A percentile compares a stretch with the other conserved stretches of the same genome.
Evolutionary conservation across 1,140 invertebrate species (phyloP).

Genomic region (Streblospio benedicti): DNA sequence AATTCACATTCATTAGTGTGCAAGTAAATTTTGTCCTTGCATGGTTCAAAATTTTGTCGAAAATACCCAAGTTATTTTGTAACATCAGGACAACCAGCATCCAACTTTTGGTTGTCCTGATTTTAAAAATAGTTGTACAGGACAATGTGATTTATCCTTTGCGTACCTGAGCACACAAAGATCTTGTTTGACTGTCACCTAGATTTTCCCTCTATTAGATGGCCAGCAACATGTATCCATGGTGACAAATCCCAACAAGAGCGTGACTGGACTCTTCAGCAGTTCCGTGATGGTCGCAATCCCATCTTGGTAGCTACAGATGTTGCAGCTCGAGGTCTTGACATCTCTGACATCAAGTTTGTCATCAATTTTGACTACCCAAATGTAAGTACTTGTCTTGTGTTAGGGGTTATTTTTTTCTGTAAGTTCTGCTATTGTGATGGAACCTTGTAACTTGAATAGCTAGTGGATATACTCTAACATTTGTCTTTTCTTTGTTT

Average conservation of each 20-base stretch:
- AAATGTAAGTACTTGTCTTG: too few species aligned
- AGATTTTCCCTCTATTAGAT: conserved; percentile 46
- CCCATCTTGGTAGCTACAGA: conserved; percentile 95
- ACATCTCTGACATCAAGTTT: conserved; percentile 98
- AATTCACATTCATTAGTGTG: too few species aligned
- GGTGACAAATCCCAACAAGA: conserved; percentile 97
- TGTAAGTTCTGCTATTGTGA: conserved; percentile 6
- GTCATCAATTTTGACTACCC: conserved; percentile 99
- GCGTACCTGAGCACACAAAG: conserved; percentile 64
- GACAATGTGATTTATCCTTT: conserved; percentile 86
- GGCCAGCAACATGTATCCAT: conserved; percentile 91
- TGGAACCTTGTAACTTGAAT: neutral
- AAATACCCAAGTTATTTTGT: too few species aligned
- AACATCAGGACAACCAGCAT: too few species aligned
- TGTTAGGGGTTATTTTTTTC: too few species aligned
- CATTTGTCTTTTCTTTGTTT: conserved; percentile 5
- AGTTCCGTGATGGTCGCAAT: conserved; percentile 82
- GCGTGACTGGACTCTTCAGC: conserved; percentile 88
- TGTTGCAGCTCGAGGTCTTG: conserved; percentile 93
- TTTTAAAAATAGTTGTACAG: too few species aligned
- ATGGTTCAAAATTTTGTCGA: too few species aligned
- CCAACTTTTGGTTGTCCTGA: too few species aligned
- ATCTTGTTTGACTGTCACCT: neutral
- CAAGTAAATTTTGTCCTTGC: too few species aligned
- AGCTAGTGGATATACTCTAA: neutral